Evolutionary conservation across 2,888 invertebrate genomes (phyloP).

Genomic region (Lepas anatifera): DNA sequence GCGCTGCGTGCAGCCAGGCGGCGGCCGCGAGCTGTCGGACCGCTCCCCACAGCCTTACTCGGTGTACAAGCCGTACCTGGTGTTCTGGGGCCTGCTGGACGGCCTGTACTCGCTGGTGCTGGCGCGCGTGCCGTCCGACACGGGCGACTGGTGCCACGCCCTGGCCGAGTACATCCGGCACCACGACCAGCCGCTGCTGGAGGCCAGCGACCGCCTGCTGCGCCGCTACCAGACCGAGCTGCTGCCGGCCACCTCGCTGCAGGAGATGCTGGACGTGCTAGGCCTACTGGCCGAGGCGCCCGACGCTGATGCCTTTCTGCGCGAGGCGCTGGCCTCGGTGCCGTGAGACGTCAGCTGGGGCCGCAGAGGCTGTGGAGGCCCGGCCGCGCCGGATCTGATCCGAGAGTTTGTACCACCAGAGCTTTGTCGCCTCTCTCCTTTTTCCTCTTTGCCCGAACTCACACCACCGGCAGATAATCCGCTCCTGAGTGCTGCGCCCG

Average conservation of each 20-base stretch:
- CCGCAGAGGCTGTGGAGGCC: not conserved
- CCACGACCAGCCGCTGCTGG: constrained; percentile 80
- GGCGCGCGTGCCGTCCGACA: constrained; percentile 22
- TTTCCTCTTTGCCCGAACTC: too few species aligned
- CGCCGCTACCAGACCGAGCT: constrained; percentile 73
- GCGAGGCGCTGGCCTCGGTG: constrained; percentile 5
- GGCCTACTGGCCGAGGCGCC: constrained; percentile 42
- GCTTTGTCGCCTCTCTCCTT: too few species aligned
- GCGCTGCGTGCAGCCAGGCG: constrained; percentile 46
- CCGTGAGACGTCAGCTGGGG: not conserved
- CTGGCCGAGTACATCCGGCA: constrained; percentile 87
- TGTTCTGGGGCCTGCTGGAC: constrained; percentile 76
- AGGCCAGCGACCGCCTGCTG: constrained; percentile 72
- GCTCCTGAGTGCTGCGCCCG: too few species aligned
- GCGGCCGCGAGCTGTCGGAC: constrained; percentile 41
- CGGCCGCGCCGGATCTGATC: not conserved
- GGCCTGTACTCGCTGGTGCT: constrained; percentile 73
- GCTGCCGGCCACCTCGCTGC: constrained; percentile 76
- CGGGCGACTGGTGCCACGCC: constrained; percentile 74
- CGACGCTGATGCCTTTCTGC: not conserved
- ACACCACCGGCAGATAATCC: too few species aligned
- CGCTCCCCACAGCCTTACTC: constrained; percentile 50
- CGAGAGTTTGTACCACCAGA: not conserved
- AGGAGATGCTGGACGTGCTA: constrained; percentile 85
- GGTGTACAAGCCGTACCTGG: constrained; percentile 71